These are phyloP conservation scores for Chromis chromis DNA, from an alignment of 2,797 vertebrate genomes.

Conservation along the genomic window DNA sequence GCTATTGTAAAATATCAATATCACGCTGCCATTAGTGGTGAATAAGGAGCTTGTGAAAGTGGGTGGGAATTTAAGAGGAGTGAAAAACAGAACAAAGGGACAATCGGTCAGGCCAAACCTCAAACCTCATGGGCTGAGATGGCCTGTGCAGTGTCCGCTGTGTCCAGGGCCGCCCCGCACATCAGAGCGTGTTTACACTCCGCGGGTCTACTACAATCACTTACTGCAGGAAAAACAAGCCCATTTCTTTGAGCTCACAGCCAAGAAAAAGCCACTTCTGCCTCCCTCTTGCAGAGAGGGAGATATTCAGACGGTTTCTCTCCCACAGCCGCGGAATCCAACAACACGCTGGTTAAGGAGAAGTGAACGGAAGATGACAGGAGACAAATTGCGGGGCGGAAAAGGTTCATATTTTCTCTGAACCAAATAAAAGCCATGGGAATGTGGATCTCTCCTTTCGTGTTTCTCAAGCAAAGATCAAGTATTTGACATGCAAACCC, in stretches of 20 bases:
- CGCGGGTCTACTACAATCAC: slow-evolving; percentile 78
- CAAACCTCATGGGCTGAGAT: slow-evolving; percentile 67
- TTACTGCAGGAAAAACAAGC: slow-evolving; percentile 82
- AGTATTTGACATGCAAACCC: slow-evolving; percentile 43
- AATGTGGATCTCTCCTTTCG: slow-evolving; percentile 40
- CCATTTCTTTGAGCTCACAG: slow-evolving; percentile 75
- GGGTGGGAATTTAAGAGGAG: slow-evolving; percentile 56
- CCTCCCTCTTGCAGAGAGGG: slow-evolving; percentile 61
- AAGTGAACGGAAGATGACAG: slow-evolving; percentile 58
- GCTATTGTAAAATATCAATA: slow-evolving; percentile 36
- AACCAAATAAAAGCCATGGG: slow-evolving; percentile 56
- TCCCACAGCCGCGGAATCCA: slow-evolving; percentile 66
- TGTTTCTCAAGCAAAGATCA: slow-evolving; percentile 50
- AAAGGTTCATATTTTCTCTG: slow-evolving; percentile 57
- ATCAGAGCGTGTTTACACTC: slow-evolving; percentile 81
- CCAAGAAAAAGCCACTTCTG: slow-evolving; percentile 82
- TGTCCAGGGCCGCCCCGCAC: slow-evolving; percentile 59
- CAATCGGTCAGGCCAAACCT: slow-evolving; percentile 66
- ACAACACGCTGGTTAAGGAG: slow-evolving; percentile 68
- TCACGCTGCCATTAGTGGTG: slow-evolving; percentile 5
- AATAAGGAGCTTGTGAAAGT: slow-evolving; percentile 52
- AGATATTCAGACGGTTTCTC: slow-evolving; percentile 60
- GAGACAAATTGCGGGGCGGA: slow-evolving; percentile 62
- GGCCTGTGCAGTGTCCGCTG: slow-evolving; percentile 58
- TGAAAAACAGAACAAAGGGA: slow-evolving; percentile 74